These are phyloP conservation scores for Periphyllus acericola DNA, from an alignment of 2,888 invertebrate genomes.

Conservation along the genomic window DNA sequence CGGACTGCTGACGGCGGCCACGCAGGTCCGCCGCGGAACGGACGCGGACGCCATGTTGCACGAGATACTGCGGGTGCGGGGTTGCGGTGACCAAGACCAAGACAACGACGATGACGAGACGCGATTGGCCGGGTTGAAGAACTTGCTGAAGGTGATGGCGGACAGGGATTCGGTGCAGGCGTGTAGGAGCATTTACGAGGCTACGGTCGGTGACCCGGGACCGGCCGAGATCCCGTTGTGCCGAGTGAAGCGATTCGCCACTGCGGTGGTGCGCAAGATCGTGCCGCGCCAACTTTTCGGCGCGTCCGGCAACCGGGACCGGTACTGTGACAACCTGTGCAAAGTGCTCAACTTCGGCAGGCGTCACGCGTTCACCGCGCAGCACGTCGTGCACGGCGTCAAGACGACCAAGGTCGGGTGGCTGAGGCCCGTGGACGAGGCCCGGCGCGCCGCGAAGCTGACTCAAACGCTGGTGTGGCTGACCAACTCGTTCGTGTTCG, in stretches of 20 bases:
- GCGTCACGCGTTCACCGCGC: conserved; percentile 27
- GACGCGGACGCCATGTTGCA: not conserved
- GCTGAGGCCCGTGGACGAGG: not conserved
- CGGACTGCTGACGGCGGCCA: not conserved
- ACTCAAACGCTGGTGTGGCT: conserved; percentile 43
- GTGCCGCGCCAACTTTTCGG: conserved; percentile 45
- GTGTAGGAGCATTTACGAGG: not conserved
- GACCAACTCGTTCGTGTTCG: conserved; percentile 40
- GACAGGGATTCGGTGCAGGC: not conserved
- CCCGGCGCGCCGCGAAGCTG: not conserved
- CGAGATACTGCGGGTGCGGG: not conserved
- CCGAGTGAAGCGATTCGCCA: conserved; percentile 26
- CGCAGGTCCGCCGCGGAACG: not conserved
- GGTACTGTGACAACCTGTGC: conserved; percentile 38
- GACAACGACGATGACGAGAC: no score
- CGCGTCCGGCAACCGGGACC: not conserved
- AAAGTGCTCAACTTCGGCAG: conserved; percentile 23
- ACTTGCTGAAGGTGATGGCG: conserved; percentile 21
- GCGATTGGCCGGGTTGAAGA: not conserved
- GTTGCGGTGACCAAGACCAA: not conserved
- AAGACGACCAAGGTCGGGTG: not conserved
- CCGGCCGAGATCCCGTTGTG: conserved; percentile 13
- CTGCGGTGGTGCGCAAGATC: not conserved
- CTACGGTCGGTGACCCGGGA: not conserved
- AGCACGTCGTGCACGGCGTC: conserved; percentile 37